Conservation (phyloP, 2,888 invertebrate species). For the Invenusta paracnida region DNA sequence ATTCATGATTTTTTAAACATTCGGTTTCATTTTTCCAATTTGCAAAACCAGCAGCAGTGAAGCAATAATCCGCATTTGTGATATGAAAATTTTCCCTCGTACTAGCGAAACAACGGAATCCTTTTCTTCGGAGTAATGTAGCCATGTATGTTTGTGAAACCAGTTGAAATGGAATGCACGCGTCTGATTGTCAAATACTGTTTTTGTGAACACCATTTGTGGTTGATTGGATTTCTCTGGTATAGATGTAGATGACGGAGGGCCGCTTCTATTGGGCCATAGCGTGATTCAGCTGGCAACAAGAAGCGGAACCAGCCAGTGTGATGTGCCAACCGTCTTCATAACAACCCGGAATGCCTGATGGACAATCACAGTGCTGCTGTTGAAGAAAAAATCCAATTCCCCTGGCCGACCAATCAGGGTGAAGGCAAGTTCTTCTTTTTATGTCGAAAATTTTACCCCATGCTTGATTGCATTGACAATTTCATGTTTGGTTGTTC, state of each 20-base stretch:
- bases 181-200: neutral
- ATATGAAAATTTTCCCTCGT: neutral
- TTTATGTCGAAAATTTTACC: neutral
- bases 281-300: no score
- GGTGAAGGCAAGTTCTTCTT: neutral
- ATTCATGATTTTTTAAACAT: neutral
- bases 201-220: neutral
- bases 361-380: neutral
- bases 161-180: neutral
- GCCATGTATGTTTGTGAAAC: neutral
- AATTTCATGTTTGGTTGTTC: neutral
- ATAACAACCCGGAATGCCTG: neutral
- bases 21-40: neutral
- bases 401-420: neutral
- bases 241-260: neutral
- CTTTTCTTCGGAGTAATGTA: neutral
- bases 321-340: constrained; percentile 19
- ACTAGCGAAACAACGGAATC: neutral
- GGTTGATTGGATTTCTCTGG: neutral
- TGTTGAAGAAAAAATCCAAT: constrained; percentile 13
- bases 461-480: no score
- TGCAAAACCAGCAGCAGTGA: neutral
- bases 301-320: no score
- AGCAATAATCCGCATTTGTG: neutral
- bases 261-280: no score